Conservation (phyloP, 30 jellyfish, hydroid and myxozoan species). For the Haliclystus octoradiatus region DNA sequence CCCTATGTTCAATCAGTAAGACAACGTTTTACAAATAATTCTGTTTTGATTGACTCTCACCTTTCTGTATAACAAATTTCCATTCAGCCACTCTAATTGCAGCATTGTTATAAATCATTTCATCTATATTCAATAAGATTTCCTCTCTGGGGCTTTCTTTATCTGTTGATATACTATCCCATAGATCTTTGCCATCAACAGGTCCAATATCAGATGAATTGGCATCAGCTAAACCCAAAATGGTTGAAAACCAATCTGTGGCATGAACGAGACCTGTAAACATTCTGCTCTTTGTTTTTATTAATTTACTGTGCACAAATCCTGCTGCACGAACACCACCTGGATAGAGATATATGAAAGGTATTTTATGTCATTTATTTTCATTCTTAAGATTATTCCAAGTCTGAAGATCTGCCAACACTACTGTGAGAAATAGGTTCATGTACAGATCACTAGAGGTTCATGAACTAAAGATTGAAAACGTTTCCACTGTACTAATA, state of each 20-base stretch:
- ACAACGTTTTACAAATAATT: too few relatives aligned
- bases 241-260: conserved; percentile 63
- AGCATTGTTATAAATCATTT: conserved; percentile 41
- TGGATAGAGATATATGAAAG: neutral
- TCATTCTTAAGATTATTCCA: too few relatives aligned
- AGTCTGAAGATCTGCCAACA: too few relatives aligned
- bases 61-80: conserved; percentile 53
- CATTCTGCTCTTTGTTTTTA: conserved; percentile 23
- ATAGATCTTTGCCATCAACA: conserved; percentile 54
- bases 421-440: too few relatives aligned
- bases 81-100: conserved; percentile 68
- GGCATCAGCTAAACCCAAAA: conserved; percentile 43
- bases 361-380: too few relatives aligned
- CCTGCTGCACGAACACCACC: conserved; percentile 68
- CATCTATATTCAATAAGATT: conserved; percentile 67
- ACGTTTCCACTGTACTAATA: too few relatives aligned
- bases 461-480: too few relatives aligned
- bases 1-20: too few relatives aligned
- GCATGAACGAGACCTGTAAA: conserved; percentile 32
- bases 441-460: too few relatives aligned
- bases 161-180: conserved; percentile 47
- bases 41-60: conserved; percentile 28
- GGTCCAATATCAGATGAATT: neutral
- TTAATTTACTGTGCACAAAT: conserved; percentile 35
- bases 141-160: conserved; percentile 53